Evolutionary conservation across 2,888 invertebrate genomes (phyloP).

Genomic region (Nipponacmea schrenckii): DNA sequence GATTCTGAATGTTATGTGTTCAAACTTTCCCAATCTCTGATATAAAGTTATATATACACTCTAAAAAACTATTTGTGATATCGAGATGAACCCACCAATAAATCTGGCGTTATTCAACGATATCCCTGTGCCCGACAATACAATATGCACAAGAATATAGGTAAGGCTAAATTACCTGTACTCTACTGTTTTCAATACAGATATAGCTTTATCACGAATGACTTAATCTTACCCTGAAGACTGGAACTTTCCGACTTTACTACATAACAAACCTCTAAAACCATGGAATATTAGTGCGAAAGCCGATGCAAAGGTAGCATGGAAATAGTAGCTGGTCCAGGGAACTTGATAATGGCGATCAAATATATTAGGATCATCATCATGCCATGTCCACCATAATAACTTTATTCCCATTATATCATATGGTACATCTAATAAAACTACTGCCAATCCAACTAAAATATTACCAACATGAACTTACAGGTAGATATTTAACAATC

Average conservation of each 20-base stretch:
- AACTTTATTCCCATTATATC: slow-evolving; percentile 83
- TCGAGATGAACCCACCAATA: too few relatives aligned
- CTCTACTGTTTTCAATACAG: too few relatives aligned
- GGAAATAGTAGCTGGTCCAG: slow-evolving; percentile 86
- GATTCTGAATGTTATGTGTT: neutral
- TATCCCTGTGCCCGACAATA: too few relatives aligned
- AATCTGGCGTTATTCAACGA: too few relatives aligned
- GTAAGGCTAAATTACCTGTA: too few relatives aligned
- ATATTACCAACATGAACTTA: slow-evolving; percentile 18
- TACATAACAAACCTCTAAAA: slow-evolving; percentile 71
- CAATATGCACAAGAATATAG: too few relatives aligned
- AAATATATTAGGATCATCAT: slow-evolving; percentile 71
- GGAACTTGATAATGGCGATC: slow-evolving; percentile 86
- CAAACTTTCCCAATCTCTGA: too few relatives aligned
- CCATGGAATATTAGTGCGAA: slow-evolving; percentile 78
- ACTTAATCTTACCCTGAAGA: slow-evolving; percentile 70
- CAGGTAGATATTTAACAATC: slow-evolving; percentile 8
- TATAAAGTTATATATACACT: too few relatives aligned
- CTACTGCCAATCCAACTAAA: slow-evolving; percentile 76
- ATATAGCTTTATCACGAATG: too few relatives aligned
- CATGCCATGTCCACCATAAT: slow-evolving; percentile 87
- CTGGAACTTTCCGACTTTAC: slow-evolving; percentile 73
- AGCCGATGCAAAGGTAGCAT: slow-evolving; percentile 79
- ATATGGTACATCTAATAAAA: slow-evolving; percentile 82
- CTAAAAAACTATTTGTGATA: too few relatives aligned